Conservation (phyloP, 2,797 vertebrate genomes). For the Onychomys torridus region DNA sequence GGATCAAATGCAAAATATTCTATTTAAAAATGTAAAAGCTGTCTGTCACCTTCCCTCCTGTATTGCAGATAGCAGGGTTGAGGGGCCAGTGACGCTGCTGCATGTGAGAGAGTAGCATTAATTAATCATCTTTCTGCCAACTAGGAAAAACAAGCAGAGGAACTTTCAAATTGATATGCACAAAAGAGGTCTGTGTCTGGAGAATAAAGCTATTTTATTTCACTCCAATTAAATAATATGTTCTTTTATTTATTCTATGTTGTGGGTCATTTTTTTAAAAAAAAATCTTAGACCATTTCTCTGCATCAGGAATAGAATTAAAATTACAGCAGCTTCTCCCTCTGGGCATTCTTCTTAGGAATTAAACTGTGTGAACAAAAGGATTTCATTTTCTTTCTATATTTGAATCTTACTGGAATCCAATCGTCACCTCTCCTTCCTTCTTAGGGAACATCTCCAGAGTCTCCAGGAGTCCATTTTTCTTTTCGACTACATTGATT, state of each 20-base stretch:
- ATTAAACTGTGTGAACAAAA: conserved; percentile 67
- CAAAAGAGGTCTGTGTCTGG: conserved; percentile 14
- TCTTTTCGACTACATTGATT: conserved; percentile 79
- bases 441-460: conserved; percentile 62
- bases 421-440: conserved; percentile 43
- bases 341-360: conserved; percentile 60
- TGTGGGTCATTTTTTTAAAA: background rate
- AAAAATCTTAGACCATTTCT: conserved; percentile 48
- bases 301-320: conserved; percentile 64
- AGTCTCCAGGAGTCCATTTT: conserved; percentile 67
- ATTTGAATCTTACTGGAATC: conserved; percentile 68
- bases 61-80: background rate
- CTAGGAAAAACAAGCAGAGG: background rate
- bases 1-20: background rate
- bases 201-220: conserved; percentile 57
- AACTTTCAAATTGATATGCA: background rate
- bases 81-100: background rate
- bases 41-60: background rate
- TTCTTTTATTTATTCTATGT: conserved; percentile 64
- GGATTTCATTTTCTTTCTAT: conserved; percentile 59
- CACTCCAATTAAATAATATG: background rate
- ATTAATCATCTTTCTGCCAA: conserved; percentile 24
- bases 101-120: background rate
- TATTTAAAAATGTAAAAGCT: background rate
- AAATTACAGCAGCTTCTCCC: conserved; percentile 75